Percentiles rank a stretch among this genome's conserved stretches.
These are phyloP conservation scores for Anoplius nigerrimus DNA, from an alignment of 2,888 invertebrate genomes.

Conservation along the genomic window DNA sequence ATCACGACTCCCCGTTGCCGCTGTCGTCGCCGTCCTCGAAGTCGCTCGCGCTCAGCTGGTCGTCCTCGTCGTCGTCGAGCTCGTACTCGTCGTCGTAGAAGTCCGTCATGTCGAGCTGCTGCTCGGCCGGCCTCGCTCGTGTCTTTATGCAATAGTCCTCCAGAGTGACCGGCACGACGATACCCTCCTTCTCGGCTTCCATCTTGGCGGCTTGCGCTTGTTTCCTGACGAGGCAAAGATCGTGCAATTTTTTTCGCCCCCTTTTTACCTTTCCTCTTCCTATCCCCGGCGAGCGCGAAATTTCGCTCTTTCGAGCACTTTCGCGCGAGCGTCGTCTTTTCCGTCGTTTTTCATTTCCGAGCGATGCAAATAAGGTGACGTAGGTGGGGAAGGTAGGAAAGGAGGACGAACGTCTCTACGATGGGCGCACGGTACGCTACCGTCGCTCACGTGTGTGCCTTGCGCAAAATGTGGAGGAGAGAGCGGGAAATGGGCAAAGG, in stretches of 20 bases:
- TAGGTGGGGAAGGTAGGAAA: too few relatives aligned
- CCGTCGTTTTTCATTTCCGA: too few relatives aligned
- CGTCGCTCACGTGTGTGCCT: too few relatives aligned
- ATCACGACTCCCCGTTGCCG: constrained; percentile 95
- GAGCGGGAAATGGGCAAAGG: too few relatives aligned
- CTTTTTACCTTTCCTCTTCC: too few relatives aligned
- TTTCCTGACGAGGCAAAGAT: constrained; percentile 80
- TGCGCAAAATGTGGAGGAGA: too few relatives aligned
- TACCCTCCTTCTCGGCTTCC: constrained; percentile 97
- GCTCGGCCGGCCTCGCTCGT: constrained; percentile 90
- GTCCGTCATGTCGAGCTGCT: constrained; percentile 93
- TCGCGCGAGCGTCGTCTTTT: too few relatives aligned
- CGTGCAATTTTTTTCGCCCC: background rate
- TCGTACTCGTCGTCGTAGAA: constrained; percentile 98
- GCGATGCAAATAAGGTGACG: too few relatives aligned
- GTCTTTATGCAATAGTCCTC: constrained; percentile 99
- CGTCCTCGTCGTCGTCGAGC: constrained; percentile 81
- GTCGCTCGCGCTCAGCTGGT: constrained; percentile 82
- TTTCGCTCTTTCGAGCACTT: too few relatives aligned
- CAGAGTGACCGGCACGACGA: constrained; percentile 96
- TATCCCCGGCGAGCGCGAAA: too few relatives aligned
- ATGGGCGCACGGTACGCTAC: too few relatives aligned
- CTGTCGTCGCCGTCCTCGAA: constrained; percentile 90
- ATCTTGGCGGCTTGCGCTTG: constrained; percentile 96
- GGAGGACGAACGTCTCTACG: too few relatives aligned